phyloP scores from a whole-genome alignment of 2,113 vertebrate species.

The Otus sunia region DNA sequence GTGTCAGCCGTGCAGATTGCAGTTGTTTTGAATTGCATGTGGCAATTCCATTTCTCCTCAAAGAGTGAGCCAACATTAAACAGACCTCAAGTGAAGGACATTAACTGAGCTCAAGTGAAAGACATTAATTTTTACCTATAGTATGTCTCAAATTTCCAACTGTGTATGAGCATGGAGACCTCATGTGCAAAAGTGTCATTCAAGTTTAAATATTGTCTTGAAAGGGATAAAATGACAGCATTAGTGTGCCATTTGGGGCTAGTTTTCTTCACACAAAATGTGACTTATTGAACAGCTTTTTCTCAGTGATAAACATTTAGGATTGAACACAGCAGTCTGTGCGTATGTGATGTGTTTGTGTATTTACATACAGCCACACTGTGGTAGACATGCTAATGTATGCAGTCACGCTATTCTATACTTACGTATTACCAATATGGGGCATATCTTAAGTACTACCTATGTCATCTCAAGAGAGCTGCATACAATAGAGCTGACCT shows the following conservation, averaged over 20 bases:
- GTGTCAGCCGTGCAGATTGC: fast-evolving
- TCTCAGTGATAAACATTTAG: background rate
- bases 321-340: background rate
- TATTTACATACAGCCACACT: background rate
- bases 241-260: background rate
- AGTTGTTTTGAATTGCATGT: background rate
- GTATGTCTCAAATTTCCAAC: background rate
- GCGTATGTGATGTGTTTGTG: background rate
- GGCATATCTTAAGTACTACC: background rate
- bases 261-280: slow-evolving; percentile 5
- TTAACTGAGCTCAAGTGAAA: background rate
- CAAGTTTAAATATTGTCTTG: background rate
- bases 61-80: background rate
- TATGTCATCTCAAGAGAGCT: background rate
- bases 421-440: background rate
- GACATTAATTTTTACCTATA: background rate
- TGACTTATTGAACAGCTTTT: slow-evolving; percentile 1
- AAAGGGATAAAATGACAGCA: background rate
- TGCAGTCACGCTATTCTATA: background rate
- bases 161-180: background rate
- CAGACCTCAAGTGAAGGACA: background rate
- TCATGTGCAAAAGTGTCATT: background rate
- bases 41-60: background rate
- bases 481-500: background rate
- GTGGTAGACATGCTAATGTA: background rate